These are phyloP conservation scores for Argyrosomus regius DNA, from an alignment of 2,797 vertebrate genomes.

Conservation along the genomic window DNA sequence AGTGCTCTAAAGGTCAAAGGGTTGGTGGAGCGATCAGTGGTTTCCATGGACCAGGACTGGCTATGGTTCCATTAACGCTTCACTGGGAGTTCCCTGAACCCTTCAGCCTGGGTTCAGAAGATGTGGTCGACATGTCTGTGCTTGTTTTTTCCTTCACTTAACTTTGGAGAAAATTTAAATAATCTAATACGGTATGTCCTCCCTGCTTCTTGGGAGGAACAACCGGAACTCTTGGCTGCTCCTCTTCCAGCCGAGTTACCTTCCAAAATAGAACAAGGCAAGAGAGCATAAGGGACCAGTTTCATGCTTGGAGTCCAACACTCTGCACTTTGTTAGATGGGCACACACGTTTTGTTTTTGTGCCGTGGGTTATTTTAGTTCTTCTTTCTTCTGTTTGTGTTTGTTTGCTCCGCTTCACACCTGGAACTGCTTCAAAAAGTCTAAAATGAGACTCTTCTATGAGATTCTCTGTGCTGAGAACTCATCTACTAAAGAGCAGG, in stretches of 20 bases:
- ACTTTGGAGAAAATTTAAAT: slow-evolving; percentile 69
- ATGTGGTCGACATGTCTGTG: slow-evolving; percentile 81
- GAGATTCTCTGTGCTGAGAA: slow-evolving; percentile 60
- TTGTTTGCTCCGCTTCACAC: slow-evolving; percentile 64
- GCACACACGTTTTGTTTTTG: slow-evolving; percentile 71
- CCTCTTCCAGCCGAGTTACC: slow-evolving; percentile 59
- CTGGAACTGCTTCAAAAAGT: slow-evolving; percentile 70
- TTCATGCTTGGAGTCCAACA: slow-evolving; percentile 66
- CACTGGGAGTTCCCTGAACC: slow-evolving; percentile 71
- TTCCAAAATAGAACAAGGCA: slow-evolving; percentile 77
- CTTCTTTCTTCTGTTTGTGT: slow-evolving; percentile 29
- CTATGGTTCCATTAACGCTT: slow-evolving; percentile 74
- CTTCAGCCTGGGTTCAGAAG: slow-evolving; percentile 74
- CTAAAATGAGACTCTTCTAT: slow-evolving; percentile 65
- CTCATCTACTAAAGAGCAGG: slow-evolving; percentile 42
- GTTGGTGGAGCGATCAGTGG: slow-evolving; percentile 55
- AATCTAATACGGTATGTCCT: slow-evolving; percentile 56
- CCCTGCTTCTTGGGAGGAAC: slow-evolving; percentile 64
- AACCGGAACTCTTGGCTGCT: slow-evolving; percentile 66
- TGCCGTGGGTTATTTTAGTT: slow-evolving; percentile 54
- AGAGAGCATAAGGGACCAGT: slow-evolving; percentile 66
- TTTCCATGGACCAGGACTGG: slow-evolving; percentile 71
- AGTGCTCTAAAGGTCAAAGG: slow-evolving; percentile 58
- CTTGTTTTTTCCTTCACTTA: slow-evolving; percentile 80
- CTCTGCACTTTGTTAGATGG: slow-evolving; percentile 69